Evolutionary conservation across 2,113 vertebrate genomes (phyloP).

Genomic region (Sinosuthora webbiana): DNA sequence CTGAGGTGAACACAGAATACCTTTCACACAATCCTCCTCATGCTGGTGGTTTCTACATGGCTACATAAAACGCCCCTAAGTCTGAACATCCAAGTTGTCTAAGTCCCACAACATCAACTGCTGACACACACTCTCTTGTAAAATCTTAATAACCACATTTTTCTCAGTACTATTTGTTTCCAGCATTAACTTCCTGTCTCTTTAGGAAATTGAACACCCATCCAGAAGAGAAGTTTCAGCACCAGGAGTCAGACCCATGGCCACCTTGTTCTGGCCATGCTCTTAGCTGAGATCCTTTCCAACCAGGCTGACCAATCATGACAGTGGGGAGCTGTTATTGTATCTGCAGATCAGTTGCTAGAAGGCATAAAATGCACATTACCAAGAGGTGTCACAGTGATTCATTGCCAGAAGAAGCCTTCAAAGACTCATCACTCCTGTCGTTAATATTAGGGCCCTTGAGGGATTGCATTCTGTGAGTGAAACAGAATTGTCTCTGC

Average conservation of each 20-base stretch:
- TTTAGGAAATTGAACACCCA: not conserved
- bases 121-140: not conserved
- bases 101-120: not conserved
- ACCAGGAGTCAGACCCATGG: not conserved
- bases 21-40: not conserved
- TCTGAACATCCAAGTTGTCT: not conserved
- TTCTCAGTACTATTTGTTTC: not conserved
- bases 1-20: not conserved
- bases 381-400: not conserved
- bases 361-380: not conserved
- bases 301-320: not conserved
- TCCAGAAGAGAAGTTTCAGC: not conserved
- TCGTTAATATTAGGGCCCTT: not conserved
- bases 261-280: not conserved
- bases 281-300: not conserved
- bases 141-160: not conserved
- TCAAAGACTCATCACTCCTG: not conserved
- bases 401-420: not conserved
- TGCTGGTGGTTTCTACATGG: not conserved
- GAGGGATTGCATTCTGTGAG: not conserved
- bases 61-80: not conserved
- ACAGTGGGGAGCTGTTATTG: not conserved
- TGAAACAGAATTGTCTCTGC: not conserved
- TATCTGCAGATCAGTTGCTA: not conserved
- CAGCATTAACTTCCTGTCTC: not conserved